Evolutionary conservation across 2,113 vertebrate species (phyloP).

Genomic region (Phainopepla nitens): DNA sequence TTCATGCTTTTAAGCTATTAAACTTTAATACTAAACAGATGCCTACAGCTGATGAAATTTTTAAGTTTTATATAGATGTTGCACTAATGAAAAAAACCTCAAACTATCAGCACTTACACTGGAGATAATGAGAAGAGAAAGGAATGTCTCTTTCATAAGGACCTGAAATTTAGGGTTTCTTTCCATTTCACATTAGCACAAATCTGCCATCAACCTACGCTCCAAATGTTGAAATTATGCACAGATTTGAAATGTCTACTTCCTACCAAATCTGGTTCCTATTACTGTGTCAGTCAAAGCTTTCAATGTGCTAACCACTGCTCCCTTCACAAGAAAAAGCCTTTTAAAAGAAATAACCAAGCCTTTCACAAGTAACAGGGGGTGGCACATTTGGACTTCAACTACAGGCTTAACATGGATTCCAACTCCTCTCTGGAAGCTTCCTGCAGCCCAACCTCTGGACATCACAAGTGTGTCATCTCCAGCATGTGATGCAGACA

Average conservation of each 20-base stretch:
- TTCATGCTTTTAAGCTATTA: background rate
- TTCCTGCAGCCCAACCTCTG: background rate
- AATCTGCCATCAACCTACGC: slow-evolving; percentile 4
- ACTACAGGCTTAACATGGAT: background rate
- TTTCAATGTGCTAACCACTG: background rate
- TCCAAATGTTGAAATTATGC: slow-evolving; percentile 22
- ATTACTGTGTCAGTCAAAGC: background rate
- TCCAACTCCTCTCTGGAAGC: background rate
- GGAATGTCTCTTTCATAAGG: background rate
- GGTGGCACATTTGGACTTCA: background rate
- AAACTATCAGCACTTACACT: background rate
- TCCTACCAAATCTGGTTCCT: background rate
- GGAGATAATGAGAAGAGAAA: background rate
- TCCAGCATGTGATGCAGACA: background rate
- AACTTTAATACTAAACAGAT: background rate
- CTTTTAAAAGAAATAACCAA: background rate
- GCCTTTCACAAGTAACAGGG: background rate
- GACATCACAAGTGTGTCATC: background rate
- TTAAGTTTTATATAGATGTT: background rate
- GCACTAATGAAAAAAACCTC: background rate
- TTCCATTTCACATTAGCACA: slow-evolving; percentile 10
- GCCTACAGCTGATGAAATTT: background rate
- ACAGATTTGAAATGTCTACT: background rate
- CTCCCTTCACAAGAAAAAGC: background rate
- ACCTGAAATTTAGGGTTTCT: background rate